Evolutionary conservation across 2,888 invertebrate species (phyloP).

Genomic region (Hydriomena furcata): DNA sequence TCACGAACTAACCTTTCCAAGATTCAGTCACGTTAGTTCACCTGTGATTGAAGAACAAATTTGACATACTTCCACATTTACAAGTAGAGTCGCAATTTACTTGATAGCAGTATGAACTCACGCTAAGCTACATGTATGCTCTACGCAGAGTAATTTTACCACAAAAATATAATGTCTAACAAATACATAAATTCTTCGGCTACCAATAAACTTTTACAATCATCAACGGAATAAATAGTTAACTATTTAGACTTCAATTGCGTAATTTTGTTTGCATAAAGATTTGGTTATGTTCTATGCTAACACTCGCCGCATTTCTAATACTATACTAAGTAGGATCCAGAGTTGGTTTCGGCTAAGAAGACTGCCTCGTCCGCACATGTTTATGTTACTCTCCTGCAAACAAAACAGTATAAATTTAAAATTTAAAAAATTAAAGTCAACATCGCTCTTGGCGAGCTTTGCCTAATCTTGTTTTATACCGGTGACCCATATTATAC

Average conservation of each 20-base stretch:
- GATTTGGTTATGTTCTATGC: conserved; percentile 15
- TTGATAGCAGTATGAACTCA: not conserved
- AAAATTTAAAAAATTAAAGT: no score
- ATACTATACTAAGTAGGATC: conserved; percentile 45
- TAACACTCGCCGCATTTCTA: conserved; percentile 32
- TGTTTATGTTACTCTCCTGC: conserved; percentile 87
- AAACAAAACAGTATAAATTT: no score
- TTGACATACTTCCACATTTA: no score
- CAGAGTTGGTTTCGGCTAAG: conserved; percentile 46
- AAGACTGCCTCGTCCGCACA: conserved; percentile 83
- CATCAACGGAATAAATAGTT: conserved; percentile 21
- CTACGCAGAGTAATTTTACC: conserved; percentile 4
- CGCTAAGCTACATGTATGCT: not conserved
- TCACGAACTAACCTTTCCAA: no score
- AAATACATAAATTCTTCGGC: conserved; percentile 12
- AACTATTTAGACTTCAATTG: conserved; percentile 3
- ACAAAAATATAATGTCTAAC: conserved; percentile 12
- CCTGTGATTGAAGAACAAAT: no score
- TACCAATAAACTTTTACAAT: conserved; percentile 23
- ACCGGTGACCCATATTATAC: no score
- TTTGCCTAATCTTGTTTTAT: no score
- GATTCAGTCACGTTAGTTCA: no score
- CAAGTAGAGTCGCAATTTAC: not conserved
- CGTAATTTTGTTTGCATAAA: conserved; percentile 19
- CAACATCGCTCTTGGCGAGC: not conserved